Evolutionary conservation across 2,797 vertebrate genomes (phyloP).

Genomic region (Botia almorhae): DNA sequence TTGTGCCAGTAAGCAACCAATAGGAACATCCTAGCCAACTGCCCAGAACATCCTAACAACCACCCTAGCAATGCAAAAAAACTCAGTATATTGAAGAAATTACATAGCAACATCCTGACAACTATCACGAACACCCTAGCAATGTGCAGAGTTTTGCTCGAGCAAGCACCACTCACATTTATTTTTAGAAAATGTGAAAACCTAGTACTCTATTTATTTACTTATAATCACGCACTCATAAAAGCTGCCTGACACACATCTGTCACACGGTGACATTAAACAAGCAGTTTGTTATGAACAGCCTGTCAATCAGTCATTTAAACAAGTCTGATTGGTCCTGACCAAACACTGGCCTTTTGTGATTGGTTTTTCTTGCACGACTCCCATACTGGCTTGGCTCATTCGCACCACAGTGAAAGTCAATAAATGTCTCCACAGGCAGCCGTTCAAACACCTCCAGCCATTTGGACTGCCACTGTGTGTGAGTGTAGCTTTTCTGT

Average conservation of each 20-base stretch:
- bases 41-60: neutral
- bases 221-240: neutral
- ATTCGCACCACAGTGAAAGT: slow-evolving; percentile 41
- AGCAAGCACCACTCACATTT: neutral
- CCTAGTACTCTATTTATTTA: neutral
- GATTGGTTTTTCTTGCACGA: slow-evolving; percentile 22
- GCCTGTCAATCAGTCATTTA: slow-evolving; percentile 25
- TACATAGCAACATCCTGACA: neutral
- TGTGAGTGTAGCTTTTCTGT: slow-evolving; percentile 36
- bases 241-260: slow-evolving; percentile 6
- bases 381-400: slow-evolving; percentile 15
- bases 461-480: slow-evolving; percentile 32
- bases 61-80: neutral
- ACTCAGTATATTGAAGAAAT: neutral
- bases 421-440: slow-evolving; percentile 52
- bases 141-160: neutral
- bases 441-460: slow-evolving; percentile 37
- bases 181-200: neutral
- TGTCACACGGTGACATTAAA: neutral
- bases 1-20: neutral
- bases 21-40: neutral
- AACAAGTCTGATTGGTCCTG: slow-evolving; percentile 18
- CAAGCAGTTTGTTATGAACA: neutral
- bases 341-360: slow-evolving; percentile 38
- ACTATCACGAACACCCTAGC: neutral